phyloP scores from a whole-genome alignment of 2,113 vertebrate species.

The Henicopernis longicauda region DNA sequence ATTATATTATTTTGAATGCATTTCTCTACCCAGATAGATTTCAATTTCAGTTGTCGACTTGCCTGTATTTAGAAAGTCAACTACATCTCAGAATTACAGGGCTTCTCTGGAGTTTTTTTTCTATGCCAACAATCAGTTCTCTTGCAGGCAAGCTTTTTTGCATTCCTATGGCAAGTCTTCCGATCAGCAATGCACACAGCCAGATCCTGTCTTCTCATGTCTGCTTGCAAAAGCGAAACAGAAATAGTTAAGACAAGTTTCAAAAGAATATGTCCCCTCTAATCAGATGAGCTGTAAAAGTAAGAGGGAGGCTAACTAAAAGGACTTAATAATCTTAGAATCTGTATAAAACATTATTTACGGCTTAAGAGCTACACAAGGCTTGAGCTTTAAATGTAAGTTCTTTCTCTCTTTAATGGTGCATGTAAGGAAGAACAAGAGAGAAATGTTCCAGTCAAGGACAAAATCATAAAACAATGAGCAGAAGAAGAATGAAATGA shows the following conservation, averaged over 20 bases:
- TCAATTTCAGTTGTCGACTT: not conserved
- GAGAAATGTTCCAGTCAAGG: constrained; percentile 64
- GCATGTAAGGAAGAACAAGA: constrained; percentile 44
- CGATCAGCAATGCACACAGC: not conserved
- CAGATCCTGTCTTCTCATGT: not conserved
- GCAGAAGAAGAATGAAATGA: constrained; percentile 37
- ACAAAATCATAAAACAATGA: constrained; percentile 59
- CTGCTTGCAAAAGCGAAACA: not conserved
- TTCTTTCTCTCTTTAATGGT: constrained; percentile 15
- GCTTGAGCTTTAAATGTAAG: not conserved
- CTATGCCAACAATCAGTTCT: not conserved
- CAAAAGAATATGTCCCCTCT: not conserved
- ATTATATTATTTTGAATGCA: not conserved
- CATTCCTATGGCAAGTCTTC: not conserved
- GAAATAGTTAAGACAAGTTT: constrained; percentile 16
- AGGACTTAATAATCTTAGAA: constrained; percentile 35
- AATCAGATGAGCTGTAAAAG: constrained; percentile 15
- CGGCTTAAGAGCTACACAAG: not conserved
- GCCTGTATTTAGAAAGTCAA: not conserved
- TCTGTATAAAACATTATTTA: constrained; percentile 53
- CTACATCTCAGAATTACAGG: not conserved
- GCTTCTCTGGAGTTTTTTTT: not conserved
- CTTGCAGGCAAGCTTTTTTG: not conserved
- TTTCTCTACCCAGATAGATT: not conserved
- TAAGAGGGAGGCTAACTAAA: constrained; percentile 17